Evolutionary conservation across 2,888 invertebrate genomes (phyloP), one percentile per base, ranked within the genome.

Genomic region (Rhagium mordax): DNA sequence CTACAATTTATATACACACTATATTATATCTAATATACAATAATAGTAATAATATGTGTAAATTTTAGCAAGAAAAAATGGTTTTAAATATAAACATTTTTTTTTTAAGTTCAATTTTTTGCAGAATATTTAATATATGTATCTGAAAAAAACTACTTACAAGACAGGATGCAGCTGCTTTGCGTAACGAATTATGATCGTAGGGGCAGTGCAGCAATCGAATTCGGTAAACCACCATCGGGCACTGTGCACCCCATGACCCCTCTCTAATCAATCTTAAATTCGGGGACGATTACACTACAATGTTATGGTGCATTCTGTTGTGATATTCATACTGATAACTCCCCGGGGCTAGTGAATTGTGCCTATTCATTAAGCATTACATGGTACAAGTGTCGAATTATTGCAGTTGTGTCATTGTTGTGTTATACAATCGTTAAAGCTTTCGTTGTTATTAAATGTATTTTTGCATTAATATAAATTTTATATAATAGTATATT

Each of bases 251-350:
- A 78, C 81, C 84, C 84, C 80, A 78, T 81, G 81, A 81, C 84
- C 87, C 85, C 82, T 82, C 80, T 83, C 85, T 87, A 87, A 89
- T 89, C 86, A 89, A 89, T 89, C 88, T 86, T 84, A 85, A 87
- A 72, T 74, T 66, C 75, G 51, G 60, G 20, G 71, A 69, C 60
- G 68, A 74, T 77, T 77, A 69, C 72, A 61, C 65, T 62, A 66
- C 60, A 51, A 74, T 77, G 69, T 74, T 62, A 74, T 68, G 72
- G 60, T 16, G 70, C 60, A 59, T 69, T 71, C 33, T 72, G 69
- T 74, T 66, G 57, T 72, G 75, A 76, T 76, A 74, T 74, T 72
- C 60, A 47, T 24, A 66, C 21, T 33, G 74, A 76, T 76, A 74
- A 69, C 49, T 18, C 72, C 55, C 66, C 70, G 66, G 65, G 49